Conservation (phyloP, 2,888 invertebrate genomes). For the Campopleginae sp. region DNA sequence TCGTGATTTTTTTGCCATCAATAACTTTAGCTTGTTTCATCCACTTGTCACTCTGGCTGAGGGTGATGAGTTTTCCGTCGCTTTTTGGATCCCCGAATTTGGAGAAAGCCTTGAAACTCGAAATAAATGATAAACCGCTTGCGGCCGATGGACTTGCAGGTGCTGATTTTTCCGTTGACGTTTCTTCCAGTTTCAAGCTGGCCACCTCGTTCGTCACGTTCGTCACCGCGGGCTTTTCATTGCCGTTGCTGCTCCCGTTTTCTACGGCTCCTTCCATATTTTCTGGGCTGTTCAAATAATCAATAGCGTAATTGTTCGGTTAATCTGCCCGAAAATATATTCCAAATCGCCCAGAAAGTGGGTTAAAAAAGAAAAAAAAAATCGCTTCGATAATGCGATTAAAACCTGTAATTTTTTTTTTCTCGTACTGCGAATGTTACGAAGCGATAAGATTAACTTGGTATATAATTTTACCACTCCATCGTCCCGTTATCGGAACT, state of each 20-base stretch:
- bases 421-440: background rate
- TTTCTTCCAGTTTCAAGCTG: slow-evolving; percentile 76
- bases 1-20: slow-evolving; percentile 93
- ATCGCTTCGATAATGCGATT: background rate
- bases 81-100: slow-evolving; percentile 95
- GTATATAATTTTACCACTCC: slow-evolving; percentile 23
- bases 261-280: slow-evolving; percentile 70
- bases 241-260: slow-evolving; percentile 60
- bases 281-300: slow-evolving; percentile 36
- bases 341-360: background rate
- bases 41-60: slow-evolving; percentile 97
- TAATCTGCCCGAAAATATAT: background rate
- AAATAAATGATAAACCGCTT: slow-evolving; percentile 74
- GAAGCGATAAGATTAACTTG: background rate
- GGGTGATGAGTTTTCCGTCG: slow-evolving; percentile 93
- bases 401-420: background rate
- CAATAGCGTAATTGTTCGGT: background rate
- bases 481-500: background rate
- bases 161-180: slow-evolving; percentile 71
- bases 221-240: slow-evolving; percentile 58
- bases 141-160: slow-evolving; percentile 75
- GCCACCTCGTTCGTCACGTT: slow-evolving; percentile 73
- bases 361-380: background rate
- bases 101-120: slow-evolving; percentile 90
- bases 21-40: slow-evolving; percentile 95